Evolutionary conservation across 2,113 vertebrate species (phyloP), one percentile per base, ranked within the genome.

Genomic region (Holacanthus passer): DNA sequence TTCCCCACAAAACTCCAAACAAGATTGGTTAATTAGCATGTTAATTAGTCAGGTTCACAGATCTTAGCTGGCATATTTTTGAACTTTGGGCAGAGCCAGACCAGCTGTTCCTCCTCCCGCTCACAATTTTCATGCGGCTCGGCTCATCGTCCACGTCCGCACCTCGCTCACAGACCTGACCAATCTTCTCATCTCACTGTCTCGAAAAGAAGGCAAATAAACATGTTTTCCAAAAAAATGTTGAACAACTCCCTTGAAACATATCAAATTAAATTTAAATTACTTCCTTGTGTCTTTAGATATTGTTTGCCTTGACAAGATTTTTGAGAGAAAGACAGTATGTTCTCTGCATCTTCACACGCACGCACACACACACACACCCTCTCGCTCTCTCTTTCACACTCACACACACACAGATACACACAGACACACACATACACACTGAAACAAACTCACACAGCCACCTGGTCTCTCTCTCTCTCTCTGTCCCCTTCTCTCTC

Each of bases 401-500:
- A 50, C 39, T 53, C 35, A 31, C n/a, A 35, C 27, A 11, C 24
- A 9, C 72, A 8, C 60, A 50, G 47, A 24, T 91, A 87, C 74
- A 56, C 14, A 50, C 39, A 60, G n/a, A 31, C n/a, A 35, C 27
- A 11, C 24, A 9, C 72, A 8, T 55, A 50, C 48, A 24, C 93
- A 87, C 88, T 87, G n/a, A n/a, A n/a, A n/a, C n/a, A n/a, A n/a
- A n/a, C n/a, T n/a, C n/a, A n/a, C n/a, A n/a, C 53, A 29, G 35
- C 59, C 93, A 88, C 88, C 88, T 86, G 73, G 82, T 82, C 71
- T 67, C 43, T 63, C 37, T 52, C 43, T 63, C 43, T 47, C 53
- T 60, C 64, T 56, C 48, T 50, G 7, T 50, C 48, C 22, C 16
- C 52, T 35, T 39, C 52, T 62, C 67, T 48, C 1, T 5, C 16